These are phyloP conservation scores for Lethrus apterus DNA, from an alignment of 1,140 invertebrate species.

Conservation along the genomic window DNA sequence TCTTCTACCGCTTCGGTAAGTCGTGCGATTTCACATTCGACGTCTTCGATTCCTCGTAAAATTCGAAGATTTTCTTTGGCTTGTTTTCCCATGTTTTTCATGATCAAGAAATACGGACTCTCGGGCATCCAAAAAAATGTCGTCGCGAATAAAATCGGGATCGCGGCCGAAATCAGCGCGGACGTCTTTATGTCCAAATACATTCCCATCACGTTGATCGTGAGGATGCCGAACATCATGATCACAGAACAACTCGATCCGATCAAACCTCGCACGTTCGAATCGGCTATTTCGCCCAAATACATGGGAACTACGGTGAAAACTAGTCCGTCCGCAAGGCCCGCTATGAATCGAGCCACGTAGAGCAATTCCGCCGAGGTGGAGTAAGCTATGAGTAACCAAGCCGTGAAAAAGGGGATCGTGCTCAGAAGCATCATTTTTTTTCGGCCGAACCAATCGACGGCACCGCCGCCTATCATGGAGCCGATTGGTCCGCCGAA, in stretches of 20 bases:
- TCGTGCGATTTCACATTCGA: conserved; percentile 48
- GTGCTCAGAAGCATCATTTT: conserved; percentile 53
- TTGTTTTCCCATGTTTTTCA: conserved; percentile 48
- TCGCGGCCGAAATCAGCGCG: conserved; percentile 48
- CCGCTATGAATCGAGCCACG: conserved; percentile 47
- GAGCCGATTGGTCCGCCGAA: conserved; percentile 43
- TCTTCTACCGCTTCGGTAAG: conserved; percentile 48
- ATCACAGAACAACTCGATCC: conserved; percentile 27
- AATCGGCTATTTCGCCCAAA: conserved; percentile 57
- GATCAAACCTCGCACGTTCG: conserved; percentile 53
- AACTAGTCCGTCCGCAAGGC: conserved; percentile 58
- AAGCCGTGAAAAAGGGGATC: conserved; percentile 50
- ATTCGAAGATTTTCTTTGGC: conserved; percentile 38
- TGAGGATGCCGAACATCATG: conserved; percentile 53
- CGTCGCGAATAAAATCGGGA: conserved; percentile 54
- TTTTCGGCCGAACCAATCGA: conserved; percentile 58
- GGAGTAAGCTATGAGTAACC: conserved; percentile 51
- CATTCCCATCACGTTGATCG: conserved; percentile 59
- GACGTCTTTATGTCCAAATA: conserved; percentile 51
- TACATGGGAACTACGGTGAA: conserved; percentile 57
- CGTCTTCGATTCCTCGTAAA: conserved; percentile 20
- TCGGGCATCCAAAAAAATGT: conserved; percentile 67
- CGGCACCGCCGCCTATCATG: conserved; percentile 40
- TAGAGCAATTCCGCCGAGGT: conserved; percentile 45
- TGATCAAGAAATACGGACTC: conserved; percentile 64